A percentile compares a stretch with the other conserved stretches of the same genome.
These are phyloP conservation scores for Drosophila atroscutellata DNA, from an alignment of 2,888 invertebrate genomes.

Conservation along the genomic window DNA sequence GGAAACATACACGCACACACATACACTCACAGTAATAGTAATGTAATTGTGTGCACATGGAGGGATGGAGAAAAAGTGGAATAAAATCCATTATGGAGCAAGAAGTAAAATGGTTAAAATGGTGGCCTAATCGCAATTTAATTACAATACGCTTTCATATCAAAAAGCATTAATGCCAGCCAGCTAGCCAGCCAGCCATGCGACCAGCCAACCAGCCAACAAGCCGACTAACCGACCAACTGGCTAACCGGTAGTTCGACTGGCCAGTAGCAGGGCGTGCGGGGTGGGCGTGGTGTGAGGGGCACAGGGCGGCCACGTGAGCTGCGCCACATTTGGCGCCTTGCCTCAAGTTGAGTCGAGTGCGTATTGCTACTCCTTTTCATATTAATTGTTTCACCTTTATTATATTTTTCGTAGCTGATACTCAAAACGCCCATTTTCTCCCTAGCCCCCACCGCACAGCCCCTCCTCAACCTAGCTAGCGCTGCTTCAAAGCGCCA, in stretches of 20 bases:
- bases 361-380: constrained; percentile 66
- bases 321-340: constrained; percentile 55
- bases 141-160: constrained; percentile 82
- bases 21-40: constrained; percentile 50
- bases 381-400: constrained; percentile 77
- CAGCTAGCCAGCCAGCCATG: constrained; percentile 31
- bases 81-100: constrained; percentile 77
- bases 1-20: constrained; percentile 23
- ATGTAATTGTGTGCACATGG: constrained; percentile 63
- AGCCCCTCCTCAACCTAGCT: neutral
- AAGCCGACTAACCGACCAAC: constrained; percentile 29
- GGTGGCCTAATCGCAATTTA: constrained; percentile 85
- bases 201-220: constrained; percentile 26
- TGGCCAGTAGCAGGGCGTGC: constrained; percentile 29
- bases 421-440: constrained; percentile 40
- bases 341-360: constrained; percentile 24
- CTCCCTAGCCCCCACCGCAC: constrained; percentile 1
- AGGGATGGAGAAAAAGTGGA: constrained; percentile 62
- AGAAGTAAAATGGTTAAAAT: constrained; percentile 82
- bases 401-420: constrained; percentile 71
- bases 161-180: constrained; percentile 79
- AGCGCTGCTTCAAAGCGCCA: constrained; percentile 60
- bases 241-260: constrained; percentile 31
- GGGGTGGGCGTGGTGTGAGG: constrained; percentile 31
- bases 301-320: constrained; percentile 40